A percentile compares a stretch with the other conserved stretches of the same genome.
Conservation (phyloP, 2,888 invertebrate genomes). For the Branchipolynoe longqiensis region DNA sequence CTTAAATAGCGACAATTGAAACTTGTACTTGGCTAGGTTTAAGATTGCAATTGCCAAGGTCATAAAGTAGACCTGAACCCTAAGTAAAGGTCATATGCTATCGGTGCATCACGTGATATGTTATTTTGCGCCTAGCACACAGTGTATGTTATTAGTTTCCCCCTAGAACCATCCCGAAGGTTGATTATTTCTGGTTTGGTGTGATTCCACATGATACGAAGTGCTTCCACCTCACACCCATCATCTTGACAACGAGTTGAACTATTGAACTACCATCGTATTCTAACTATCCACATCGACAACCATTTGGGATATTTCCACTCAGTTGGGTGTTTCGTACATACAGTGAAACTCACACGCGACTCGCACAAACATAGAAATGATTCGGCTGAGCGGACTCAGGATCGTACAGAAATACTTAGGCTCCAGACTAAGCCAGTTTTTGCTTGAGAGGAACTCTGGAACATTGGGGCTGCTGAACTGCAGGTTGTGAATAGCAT, state of each 20-base stretch:
- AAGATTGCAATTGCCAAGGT: conserved; percentile 8
- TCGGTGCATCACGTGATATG: conserved; percentile 34
- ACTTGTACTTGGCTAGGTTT: conserved; percentile 10
- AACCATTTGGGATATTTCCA: too few relatives aligned
- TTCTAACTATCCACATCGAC: too few relatives aligned
- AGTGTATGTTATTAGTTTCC: not conserved
- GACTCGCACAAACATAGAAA: too few relatives aligned
- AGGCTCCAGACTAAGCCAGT: not conserved
- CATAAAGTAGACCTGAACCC: not conserved
- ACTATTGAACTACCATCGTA: too few relatives aligned
- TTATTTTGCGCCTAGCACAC: not conserved
- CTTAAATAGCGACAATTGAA: not conserved
- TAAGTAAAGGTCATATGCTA: not conserved
- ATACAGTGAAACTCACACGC: too few relatives aligned
- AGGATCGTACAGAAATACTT: not conserved
- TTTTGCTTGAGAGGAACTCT: not conserved
- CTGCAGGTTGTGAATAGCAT: conserved; percentile 29
- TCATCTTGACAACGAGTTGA: too few relatives aligned
- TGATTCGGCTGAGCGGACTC: too few relatives aligned
- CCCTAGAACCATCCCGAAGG: not conserved
- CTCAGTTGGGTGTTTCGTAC: too few relatives aligned
- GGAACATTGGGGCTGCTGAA: conserved; percentile 26
- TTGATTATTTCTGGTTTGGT: not conserved
- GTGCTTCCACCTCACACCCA: conserved; percentile 31
- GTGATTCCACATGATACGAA: conserved; percentile 1